Percentiles rank a stretch among this genome's conserved stretches.
Conservation (phyloP, 2,113 vertebrate species). For the Micromys minutus region DNA sequence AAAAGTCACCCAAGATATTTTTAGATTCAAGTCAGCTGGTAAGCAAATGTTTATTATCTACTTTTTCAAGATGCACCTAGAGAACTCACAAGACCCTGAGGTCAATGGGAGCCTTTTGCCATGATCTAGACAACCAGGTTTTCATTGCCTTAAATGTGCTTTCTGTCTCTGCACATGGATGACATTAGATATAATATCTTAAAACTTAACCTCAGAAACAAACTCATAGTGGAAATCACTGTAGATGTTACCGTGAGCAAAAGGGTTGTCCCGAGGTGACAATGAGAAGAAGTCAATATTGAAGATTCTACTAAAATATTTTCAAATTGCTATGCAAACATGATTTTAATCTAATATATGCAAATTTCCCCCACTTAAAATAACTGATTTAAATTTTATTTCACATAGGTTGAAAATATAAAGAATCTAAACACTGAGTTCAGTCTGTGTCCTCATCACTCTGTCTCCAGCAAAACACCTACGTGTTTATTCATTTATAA, state of each 20-base stretch:
- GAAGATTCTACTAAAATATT: not conserved
- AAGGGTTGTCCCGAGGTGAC: not conserved
- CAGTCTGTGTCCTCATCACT: not conserved
- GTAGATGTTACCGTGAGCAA: not conserved
- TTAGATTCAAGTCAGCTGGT: constrained; percentile 4
- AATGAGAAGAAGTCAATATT: not conserved
- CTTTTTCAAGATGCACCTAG: not conserved
- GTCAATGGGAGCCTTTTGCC: not conserved
- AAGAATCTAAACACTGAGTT: not conserved
- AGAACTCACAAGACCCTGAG: not conserved
- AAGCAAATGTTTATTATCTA: not conserved
- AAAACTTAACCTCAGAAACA: not conserved
- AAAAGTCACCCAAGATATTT: not conserved
- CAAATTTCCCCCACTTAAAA: not conserved
- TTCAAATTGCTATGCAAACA: not conserved
- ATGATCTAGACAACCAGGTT: not conserved
- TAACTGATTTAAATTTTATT: not conserved
- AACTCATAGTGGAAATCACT: not conserved
- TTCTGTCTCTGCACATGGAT: not conserved
- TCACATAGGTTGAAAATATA: not conserved
- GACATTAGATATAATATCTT: not conserved
- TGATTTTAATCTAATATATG: not conserved
- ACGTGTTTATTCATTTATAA: not conserved
- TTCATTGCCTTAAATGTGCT: accelerated
- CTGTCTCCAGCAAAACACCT: not conserved